A percentile compares a stretch with the other conserved stretches of the same genome.
Evolutionary conservation across 2,113 vertebrate species (phyloP).

Genomic region (Emydocephalus ijimae): DNA sequence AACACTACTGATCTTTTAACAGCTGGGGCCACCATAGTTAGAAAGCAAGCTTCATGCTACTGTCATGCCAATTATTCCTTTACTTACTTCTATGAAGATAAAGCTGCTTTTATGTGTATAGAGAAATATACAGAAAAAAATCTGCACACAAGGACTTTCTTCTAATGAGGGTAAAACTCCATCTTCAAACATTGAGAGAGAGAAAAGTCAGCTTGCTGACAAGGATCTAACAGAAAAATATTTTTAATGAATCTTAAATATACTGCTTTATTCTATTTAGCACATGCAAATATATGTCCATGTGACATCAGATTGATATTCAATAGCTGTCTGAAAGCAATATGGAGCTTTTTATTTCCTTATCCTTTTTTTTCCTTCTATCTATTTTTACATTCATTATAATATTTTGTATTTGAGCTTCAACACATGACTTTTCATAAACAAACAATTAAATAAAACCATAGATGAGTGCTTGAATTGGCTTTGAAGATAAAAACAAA

Average conservation of each 20-base stretch:
- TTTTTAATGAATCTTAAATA: neutral
- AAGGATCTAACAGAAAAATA: neutral
- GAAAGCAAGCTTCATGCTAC: neutral
- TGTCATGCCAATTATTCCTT: neutral
- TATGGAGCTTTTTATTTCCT: neutral
- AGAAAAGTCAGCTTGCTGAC: neutral
- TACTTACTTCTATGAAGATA: neutral
- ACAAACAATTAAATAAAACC: constrained; percentile 15
- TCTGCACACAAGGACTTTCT: neutral
- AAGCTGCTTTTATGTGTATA: neutral
- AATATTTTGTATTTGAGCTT: neutral
- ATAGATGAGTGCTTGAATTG: neutral
- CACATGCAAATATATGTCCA: neutral
- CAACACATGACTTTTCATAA: neutral
- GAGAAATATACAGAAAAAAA: neutral
- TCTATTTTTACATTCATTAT: constrained; percentile 15
- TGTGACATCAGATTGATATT: neutral
- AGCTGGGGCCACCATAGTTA: no score
- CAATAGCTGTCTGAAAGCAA: neutral
- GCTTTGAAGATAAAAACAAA: constrained; percentile 17
- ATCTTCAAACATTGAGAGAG: neutral
- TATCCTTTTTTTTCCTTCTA: neutral
- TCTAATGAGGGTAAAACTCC: neutral
- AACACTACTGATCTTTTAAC: neutral
- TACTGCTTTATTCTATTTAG: neutral